These are phyloP conservation scores for Seriola rivoliana DNA, from an alignment of 2,113 vertebrate genomes.

Conservation along the genomic window DNA sequence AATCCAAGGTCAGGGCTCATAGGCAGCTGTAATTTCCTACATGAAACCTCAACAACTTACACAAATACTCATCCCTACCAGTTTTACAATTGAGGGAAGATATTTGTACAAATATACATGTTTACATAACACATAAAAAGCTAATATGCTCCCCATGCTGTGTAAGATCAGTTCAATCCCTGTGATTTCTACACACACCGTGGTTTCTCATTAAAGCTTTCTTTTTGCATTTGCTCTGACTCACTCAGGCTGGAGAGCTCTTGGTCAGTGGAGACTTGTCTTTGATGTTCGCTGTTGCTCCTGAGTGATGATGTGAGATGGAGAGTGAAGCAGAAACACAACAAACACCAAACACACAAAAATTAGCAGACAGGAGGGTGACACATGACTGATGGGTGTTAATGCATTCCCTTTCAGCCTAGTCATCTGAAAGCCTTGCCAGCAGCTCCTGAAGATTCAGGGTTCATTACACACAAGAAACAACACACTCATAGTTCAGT, in stretches of 20 bases:
- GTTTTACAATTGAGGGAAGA: background rate
- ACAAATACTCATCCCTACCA: background rate
- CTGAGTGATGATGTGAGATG: constrained; percentile 59
- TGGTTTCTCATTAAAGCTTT: constrained; percentile 37
- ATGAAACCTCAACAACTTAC: constrained; percentile 16
- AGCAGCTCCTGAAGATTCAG: background rate
- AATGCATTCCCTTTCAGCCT: background rate
- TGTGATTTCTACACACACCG: constrained; percentile 26
- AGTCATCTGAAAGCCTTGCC: background rate
- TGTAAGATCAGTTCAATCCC: background rate
- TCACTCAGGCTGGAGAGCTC: constrained; percentile 18
- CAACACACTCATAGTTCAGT: background rate
- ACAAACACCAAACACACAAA: constrained; percentile 10
- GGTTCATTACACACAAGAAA: background rate
- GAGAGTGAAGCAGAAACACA: constrained; percentile 40
- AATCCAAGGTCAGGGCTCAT: constrained; percentile 66
- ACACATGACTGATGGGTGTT: constrained; percentile 16
- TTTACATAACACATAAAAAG: background rate
- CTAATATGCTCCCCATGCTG: background rate
- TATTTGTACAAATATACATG: background rate
- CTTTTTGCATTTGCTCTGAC: constrained; percentile 34
- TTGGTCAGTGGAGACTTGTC: constrained; percentile 44
- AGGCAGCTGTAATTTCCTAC: constrained; percentile 43
- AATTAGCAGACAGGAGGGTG: constrained; percentile 37
- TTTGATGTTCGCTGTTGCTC: constrained; percentile 60